phyloP scores from a whole-genome alignment of 2,797 vertebrate genomes.

The Synaphobranchus kaupii region DNA sequence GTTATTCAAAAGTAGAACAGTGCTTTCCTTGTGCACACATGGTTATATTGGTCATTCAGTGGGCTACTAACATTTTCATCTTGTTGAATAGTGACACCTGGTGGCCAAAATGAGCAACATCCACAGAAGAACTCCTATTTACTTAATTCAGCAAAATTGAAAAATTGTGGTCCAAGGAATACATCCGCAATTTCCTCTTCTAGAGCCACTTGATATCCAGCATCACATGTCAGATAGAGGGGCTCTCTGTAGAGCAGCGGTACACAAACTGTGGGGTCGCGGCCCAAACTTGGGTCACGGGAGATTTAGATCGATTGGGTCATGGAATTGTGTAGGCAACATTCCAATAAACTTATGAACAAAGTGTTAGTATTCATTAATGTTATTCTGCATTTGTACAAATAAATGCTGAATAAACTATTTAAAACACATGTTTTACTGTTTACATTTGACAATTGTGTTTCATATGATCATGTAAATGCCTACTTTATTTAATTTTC shows the following conservation, averaged over 20 bases:
- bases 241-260: neutral
- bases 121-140: neutral
- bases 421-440: no score
- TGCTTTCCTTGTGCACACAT: neutral
- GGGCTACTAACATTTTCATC: neutral
- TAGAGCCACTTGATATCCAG: neutral
- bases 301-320: no score
- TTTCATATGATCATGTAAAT: no score
- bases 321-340: no score
- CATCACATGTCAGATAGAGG: neutral
- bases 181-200: neutral
- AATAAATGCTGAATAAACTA: no score
- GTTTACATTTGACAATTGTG: no score
- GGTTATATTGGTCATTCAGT: neutral
- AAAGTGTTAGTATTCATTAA: no score
- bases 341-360: no score
- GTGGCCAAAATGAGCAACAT: neutral
- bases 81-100: conserved; percentile 22
- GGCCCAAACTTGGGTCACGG: no score
- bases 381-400: no score
- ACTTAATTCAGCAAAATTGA: neutral
- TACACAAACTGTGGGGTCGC: no score
- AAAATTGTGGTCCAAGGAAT: neutral
- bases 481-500: no score
- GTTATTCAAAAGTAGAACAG: neutral